These are phyloP conservation scores for Drosophila kurseongensis DNA, from an alignment of 1,140 invertebrate genomes.

Conservation along the genomic window DNA sequence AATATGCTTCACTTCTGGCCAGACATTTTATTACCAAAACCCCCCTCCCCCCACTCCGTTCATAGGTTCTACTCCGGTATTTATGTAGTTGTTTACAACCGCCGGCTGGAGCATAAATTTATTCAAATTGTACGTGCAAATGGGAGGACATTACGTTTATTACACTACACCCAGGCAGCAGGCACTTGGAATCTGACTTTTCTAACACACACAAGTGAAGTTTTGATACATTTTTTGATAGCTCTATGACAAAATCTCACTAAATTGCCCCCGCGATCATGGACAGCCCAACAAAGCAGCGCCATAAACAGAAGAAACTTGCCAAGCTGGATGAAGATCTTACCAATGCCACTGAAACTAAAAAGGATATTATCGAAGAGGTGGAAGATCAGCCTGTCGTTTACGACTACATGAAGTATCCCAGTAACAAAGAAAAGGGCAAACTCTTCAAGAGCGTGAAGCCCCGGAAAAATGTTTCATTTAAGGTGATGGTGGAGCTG, in stretches of 20 bases:
- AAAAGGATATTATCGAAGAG: background rate
- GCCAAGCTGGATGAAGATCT: background rate
- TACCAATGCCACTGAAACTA: background rate
- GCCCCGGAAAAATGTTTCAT: slow-evolving; percentile 36
- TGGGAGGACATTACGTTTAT: slow-evolving; percentile 57
- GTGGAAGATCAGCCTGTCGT: slow-evolving; percentile 13
- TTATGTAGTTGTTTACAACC: slow-evolving; percentile 73
- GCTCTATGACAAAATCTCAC: slow-evolving; percentile 26
- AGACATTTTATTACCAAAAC: slow-evolving; percentile 51
- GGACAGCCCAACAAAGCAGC: slow-evolving; percentile 6
- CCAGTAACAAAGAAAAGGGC: slow-evolving; percentile 32
- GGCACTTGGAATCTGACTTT: slow-evolving; percentile 14
- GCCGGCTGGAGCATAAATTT: slow-evolving; percentile 51
- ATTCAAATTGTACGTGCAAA: slow-evolving; percentile 70
- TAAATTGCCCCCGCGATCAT: slow-evolving; percentile 18
- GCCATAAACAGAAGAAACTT: background rate
- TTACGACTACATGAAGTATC: slow-evolving; percentile 70
- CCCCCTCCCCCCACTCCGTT: background rate
- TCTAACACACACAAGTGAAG: slow-evolving; percentile 4
- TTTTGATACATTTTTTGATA: slow-evolving; percentile 41
- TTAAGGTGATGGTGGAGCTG: slow-evolving; percentile 59
- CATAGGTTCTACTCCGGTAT: slow-evolving; percentile 26
- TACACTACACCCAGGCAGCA: slow-evolving; percentile 7
- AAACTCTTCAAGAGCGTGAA: slow-evolving; percentile 4
- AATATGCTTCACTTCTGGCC: slow-evolving; percentile 55